These are phyloP conservation scores for Podabrus alpinus DNA, from an alignment of 2,888 invertebrate species.

Conservation along the genomic window DNA sequence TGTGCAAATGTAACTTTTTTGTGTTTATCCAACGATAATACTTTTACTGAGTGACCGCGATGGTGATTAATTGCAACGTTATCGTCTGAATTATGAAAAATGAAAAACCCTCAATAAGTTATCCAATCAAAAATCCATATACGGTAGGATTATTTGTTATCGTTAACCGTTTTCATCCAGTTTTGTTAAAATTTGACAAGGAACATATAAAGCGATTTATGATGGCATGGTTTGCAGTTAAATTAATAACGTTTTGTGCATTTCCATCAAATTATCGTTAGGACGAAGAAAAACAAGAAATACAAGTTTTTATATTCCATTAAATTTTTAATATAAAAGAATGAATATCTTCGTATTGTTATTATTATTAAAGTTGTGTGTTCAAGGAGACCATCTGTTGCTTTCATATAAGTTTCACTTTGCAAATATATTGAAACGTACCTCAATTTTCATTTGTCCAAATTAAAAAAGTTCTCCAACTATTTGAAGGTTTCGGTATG, in stretches of 20 bases:
- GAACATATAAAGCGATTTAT: slow-evolving; percentile 12
- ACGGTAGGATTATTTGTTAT: slow-evolving; percentile 10
- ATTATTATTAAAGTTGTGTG: neutral
- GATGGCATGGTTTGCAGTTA: neutral
- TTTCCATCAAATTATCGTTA: neutral
- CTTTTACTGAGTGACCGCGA: neutral
- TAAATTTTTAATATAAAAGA: neutral
- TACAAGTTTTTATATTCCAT: neutral
- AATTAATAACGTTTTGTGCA: neutral
- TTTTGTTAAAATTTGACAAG: slow-evolving; percentile 9
- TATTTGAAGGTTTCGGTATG: neutral
- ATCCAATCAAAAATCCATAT: slow-evolving; percentile 15
- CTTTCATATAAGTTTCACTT: neutral
- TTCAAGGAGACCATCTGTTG: neutral
- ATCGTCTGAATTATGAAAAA: neutral
- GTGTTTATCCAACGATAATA: neutral
- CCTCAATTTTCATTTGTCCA: neutral
- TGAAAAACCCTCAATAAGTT: slow-evolving; percentile 1
- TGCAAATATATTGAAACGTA: neutral
- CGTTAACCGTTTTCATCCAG: slow-evolving; percentile 13
- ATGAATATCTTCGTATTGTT: neutral
- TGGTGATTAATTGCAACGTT: neutral
- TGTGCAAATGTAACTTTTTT: neutral
- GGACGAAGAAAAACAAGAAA: neutral
- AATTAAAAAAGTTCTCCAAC: neutral